Conservation (phyloP, 2,797 vertebrate genomes). For the Bufotes viridis region DNA sequence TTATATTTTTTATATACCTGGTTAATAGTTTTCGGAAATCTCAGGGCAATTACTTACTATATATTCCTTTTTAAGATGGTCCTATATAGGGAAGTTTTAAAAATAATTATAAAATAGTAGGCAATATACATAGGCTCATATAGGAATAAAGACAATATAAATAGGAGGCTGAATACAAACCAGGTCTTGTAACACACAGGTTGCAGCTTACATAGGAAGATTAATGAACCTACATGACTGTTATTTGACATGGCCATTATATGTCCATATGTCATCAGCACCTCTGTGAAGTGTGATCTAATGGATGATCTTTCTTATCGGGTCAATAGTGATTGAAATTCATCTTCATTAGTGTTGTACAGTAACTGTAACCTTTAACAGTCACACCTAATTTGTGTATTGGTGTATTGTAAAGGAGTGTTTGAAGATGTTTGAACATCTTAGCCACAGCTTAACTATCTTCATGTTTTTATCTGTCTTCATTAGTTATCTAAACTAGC, state of each 20-base stretch:
- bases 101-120: not conserved
- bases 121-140: not conserved
- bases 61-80: not conserved
- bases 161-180: not conserved
- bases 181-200: not conserved
- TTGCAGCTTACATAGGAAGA: not conserved
- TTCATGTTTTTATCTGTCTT: conserved; percentile 28
- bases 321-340: conserved; percentile 28
- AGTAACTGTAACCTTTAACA: not conserved
- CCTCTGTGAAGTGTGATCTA: conserved; percentile 36
- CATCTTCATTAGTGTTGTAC: conserved; percentile 16
- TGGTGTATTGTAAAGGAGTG: conserved; percentile 32
- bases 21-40: not conserved
- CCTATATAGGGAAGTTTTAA: not conserved
- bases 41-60: not conserved
- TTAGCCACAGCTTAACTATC: not conserved
- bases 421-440: conserved; percentile 11
- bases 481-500: conserved; percentile 17
- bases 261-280: conserved; percentile 28
- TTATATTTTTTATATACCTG: not conserved
- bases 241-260: conserved; percentile 39
- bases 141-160: not conserved
- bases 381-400: conserved; percentile 47
- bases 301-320: conserved; percentile 30
- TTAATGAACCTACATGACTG: not conserved